phyloP scores from a whole-genome alignment of 2,113 vertebrate genomes.

The Sarotherodon lohbergeri region DNA sequence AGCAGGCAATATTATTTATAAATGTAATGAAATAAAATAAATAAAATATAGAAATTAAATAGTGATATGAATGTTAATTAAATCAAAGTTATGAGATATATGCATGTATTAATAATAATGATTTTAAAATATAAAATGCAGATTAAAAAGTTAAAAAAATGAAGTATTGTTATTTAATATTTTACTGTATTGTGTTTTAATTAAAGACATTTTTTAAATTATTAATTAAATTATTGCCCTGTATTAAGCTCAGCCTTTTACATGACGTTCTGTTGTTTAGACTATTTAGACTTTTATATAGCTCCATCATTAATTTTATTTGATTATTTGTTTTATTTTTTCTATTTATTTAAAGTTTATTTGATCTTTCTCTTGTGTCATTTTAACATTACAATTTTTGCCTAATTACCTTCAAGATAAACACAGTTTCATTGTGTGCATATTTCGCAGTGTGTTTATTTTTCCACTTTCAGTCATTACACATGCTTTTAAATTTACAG shows the following conservation, averaged over 20 bases:
- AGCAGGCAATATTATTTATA: neutral
- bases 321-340: neutral
- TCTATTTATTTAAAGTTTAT: neutral
- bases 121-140: neutral
- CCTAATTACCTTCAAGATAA: neutral
- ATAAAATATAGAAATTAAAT: neutral
- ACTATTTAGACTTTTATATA: neutral
- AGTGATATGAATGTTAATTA: neutral
- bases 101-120: neutral
- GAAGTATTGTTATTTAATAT: neutral
- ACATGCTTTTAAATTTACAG: neutral
- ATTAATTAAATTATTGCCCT: neutral
- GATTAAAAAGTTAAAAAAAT: neutral
- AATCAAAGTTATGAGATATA: neutral
- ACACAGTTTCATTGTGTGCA: neutral
- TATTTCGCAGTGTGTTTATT: rapidly evolving
- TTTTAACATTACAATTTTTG: rapidly evolving
- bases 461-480: neutral
- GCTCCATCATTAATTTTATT: neutral
- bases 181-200: neutral
- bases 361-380: rapidly evolving
- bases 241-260: neutral
- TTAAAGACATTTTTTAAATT: rapidly evolving
- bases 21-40: neutral
- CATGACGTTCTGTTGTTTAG: neutral